A percentile compares a stretch with the other conserved stretches of the same genome.
Conservation (phyloP, 2,113 vertebrate genomes). For the Lamprologus tigripictilis region DNA sequence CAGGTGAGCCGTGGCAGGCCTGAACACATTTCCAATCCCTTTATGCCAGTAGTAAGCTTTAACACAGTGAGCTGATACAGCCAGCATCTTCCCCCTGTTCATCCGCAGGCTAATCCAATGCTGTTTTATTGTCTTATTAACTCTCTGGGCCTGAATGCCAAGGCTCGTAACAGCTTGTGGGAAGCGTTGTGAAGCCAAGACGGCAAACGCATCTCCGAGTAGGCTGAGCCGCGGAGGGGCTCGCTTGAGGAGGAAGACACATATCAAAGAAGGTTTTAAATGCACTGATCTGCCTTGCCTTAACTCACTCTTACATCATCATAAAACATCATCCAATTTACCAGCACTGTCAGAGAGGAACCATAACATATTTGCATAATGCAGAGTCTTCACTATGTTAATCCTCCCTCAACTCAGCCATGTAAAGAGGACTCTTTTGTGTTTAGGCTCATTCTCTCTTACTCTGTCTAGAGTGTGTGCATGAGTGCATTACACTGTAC, state of each 20-base stretch:
- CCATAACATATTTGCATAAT: slow-evolving; percentile 64
- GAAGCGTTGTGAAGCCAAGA: background rate
- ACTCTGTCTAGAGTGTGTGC: slow-evolving; percentile 6
- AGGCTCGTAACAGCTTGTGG: slow-evolving; percentile 8
- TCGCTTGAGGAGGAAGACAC: background rate
- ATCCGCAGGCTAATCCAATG: slow-evolving; percentile 31
- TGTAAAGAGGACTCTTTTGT: background rate
- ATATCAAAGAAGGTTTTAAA: slow-evolving; percentile 45
- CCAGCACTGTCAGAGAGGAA: slow-evolving; percentile 45
- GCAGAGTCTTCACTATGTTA: slow-evolving; percentile 62
- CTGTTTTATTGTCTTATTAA: slow-evolving; percentile 34
- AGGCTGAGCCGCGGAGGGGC: background rate
- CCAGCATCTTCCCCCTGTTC: slow-evolving; percentile 2
- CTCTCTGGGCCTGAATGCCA: background rate
- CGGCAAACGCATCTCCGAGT: background rate
- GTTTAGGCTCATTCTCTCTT: slow-evolving; percentile 5
- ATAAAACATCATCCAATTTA: slow-evolving; percentile 66
- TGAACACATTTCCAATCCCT: slow-evolving; percentile 21
- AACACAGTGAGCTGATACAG: slow-evolving; percentile 20
- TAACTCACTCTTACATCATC: slow-evolving; percentile 62
- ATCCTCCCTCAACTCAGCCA: slow-evolving; percentile 21
- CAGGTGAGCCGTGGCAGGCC: background rate
- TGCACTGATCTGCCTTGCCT: slow-evolving; percentile 37
- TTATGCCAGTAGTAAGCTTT: slow-evolving; percentile 31
- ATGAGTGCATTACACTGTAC: slow-evolving; percentile 24